Evolutionary conservation across 2,888 invertebrate species (phyloP).

Genomic region (Callosobruchus maculatus): DNA sequence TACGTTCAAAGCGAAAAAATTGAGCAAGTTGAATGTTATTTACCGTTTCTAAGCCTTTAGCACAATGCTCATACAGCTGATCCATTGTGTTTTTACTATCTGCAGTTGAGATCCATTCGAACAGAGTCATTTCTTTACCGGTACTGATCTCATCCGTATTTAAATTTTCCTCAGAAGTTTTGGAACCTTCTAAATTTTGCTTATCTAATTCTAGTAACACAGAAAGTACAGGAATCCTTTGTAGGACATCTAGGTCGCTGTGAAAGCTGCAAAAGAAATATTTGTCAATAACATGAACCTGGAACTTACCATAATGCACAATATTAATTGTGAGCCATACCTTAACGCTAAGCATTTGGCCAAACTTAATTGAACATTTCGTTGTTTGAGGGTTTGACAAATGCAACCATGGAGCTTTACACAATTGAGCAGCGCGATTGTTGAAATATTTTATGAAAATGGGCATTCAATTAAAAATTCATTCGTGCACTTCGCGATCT

Average conservation of each 20-base stretch:
- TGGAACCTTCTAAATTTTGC: slow-evolving; percentile 33
- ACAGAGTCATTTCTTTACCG: slow-evolving; percentile 53
- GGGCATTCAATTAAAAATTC: too few species aligned
- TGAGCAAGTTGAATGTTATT: neutral
- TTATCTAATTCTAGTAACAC: slow-evolving; percentile 57
- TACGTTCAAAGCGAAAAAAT: too few species aligned
- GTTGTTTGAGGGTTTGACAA: too few species aligned
- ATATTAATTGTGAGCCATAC: too few species aligned
- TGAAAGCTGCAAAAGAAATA: slow-evolving; percentile 56
- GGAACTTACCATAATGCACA: too few species aligned
- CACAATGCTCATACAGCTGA: slow-evolving; percentile 74
- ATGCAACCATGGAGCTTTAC: too few species aligned
- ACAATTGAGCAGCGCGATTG: too few species aligned
- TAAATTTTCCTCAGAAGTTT: slow-evolving; percentile 19
- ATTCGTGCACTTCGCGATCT: too few species aligned
- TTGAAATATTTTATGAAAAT: too few species aligned
- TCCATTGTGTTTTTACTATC: slow-evolving; percentile 76
- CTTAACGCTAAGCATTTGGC: too few species aligned
- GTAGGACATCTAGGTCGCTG: slow-evolving; percentile 69
- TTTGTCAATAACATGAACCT: too few species aligned
- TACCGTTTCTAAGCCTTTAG: slow-evolving; percentile 69
- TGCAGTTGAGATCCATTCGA: slow-evolving; percentile 84
- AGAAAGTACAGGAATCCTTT: slow-evolving; percentile 80
- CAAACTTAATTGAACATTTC: too few species aligned
- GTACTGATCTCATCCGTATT: slow-evolving; percentile 15